Percentiles rank a stretch among this genome's conserved stretches.
These are phyloP conservation scores for Callionymus lyra DNA, from an alignment of 2,113 vertebrate genomes.

Conservation along the genomic window DNA sequence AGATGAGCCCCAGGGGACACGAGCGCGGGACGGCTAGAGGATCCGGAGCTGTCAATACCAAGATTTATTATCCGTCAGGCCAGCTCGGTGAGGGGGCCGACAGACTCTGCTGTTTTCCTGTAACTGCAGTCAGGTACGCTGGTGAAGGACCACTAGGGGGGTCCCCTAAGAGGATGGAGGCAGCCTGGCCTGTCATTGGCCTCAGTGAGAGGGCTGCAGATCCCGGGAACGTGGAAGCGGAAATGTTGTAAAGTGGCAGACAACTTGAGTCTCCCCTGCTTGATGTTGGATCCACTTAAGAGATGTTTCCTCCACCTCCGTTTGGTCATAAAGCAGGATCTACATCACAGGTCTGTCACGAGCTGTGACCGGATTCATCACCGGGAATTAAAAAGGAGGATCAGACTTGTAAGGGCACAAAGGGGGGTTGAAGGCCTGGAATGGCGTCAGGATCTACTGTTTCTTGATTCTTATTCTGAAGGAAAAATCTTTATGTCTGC, in stretches of 20 bases:
- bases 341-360: slow-evolving; percentile 10
- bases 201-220: slow-evolving; percentile 37
- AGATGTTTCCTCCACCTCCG: slow-evolving; percentile 15
- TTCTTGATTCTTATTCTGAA: too few relatives aligned
- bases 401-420: slow-evolving; percentile 15
- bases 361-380: slow-evolving; percentile 13
- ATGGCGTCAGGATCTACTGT: background rate
- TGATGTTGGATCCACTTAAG: slow-evolving; percentile 24
- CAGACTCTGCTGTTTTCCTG: slow-evolving; percentile 50
- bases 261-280: slow-evolving; percentile 17
- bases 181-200: slow-evolving; percentile 34
- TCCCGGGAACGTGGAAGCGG: slow-evolving; percentile 1
- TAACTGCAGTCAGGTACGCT: slow-evolving; percentile 56
- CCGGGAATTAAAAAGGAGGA: slow-evolving; percentile 8
- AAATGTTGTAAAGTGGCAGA: slow-evolving; percentile 2
- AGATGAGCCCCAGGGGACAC: slow-evolving; percentile 55
- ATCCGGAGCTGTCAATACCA: slow-evolving; percentile 63
- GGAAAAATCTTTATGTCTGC: too few relatives aligned
- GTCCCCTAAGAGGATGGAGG: slow-evolving; percentile 35
- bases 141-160: slow-evolving; percentile 14
- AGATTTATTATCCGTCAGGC: slow-evolving; percentile 69
- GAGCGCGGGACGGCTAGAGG: slow-evolving; percentile 35
- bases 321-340: slow-evolving; percentile 18
- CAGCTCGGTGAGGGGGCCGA: slow-evolving; percentile 44
- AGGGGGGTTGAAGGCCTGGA: background rate